These are phyloP conservation scores for Lytechinus variegatus DNA, from an alignment of 35 echinoderm and acorn worm species.

Conservation along the genomic window DNA sequence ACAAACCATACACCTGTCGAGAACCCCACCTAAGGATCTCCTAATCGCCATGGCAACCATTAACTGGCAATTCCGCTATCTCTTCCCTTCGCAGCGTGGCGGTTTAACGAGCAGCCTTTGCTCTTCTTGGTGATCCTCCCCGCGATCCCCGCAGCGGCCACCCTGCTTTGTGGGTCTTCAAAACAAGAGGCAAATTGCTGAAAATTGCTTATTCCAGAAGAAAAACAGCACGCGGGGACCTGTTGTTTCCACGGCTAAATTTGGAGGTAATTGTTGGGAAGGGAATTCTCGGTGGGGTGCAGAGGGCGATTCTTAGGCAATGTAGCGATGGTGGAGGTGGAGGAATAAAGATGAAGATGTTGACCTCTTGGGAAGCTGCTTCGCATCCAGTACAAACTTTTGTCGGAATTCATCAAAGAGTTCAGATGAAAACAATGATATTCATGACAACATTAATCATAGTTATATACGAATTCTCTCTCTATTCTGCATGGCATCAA, in stretches of 20 bases:
- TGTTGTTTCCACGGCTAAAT: slow-evolving; percentile 40
- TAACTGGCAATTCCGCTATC: slow-evolving; percentile 33
- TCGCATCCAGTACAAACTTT: too few relatives aligned
- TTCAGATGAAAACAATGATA: too few relatives aligned
- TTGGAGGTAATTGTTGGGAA: slow-evolving; percentile 22
- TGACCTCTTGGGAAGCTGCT: neutral
- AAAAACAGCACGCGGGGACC: slow-evolving; percentile 4
- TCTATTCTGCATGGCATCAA: too few relatives aligned
- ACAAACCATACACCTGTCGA: neutral
- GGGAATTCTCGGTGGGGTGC: neutral
- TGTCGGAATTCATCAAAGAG: too few relatives aligned
- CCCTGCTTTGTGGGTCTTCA: neutral
- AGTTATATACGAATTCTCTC: too few relatives aligned
- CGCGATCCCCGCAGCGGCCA: neutral
- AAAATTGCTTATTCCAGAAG: slow-evolving; percentile 41
- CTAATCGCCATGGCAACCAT: slow-evolving; percentile 33
- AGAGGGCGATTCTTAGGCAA: neutral
- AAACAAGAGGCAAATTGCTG: slow-evolving; percentile 37
- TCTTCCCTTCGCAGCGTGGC: neutral
- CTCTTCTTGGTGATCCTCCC: neutral
- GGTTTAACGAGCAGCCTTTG: neutral
- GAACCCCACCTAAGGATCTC: neutral
- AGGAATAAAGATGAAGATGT: neutral
- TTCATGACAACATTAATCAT: too few relatives aligned
- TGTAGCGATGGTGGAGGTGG: neutral